These are phyloP conservation scores for Oncopeltus fasciatus DNA, from an alignment of 1,140 invertebrate species.

Conservation along the genomic window DNA sequence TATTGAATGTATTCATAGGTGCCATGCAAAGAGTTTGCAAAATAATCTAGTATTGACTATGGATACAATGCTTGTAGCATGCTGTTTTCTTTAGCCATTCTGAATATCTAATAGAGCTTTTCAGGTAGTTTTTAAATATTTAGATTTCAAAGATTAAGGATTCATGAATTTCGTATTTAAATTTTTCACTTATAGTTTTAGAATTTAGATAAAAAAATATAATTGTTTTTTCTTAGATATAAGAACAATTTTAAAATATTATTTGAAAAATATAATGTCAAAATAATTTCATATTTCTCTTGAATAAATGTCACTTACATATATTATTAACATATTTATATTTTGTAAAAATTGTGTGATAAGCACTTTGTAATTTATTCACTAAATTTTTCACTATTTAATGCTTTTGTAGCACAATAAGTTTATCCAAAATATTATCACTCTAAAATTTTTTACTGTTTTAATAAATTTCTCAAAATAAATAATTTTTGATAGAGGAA, in stretches of 20 bases:
- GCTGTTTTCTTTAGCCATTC: not conserved
- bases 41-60: conserved; percentile 5
- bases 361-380: not conserved
- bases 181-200: no score
- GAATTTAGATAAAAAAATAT: no score
- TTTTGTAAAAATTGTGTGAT: not conserved
- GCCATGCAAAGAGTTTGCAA: conserved; percentile 7
- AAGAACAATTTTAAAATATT: no score
- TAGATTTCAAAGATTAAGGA: no score
- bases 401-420: not conserved
- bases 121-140: no score
- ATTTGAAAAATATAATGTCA: not conserved
- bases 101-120: no score
- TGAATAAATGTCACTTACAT: not conserved
- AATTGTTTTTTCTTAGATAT: no score
- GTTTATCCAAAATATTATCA: conserved; percentile 6
- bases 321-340: not conserved
- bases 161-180: no score
- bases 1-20: conserved; percentile 18
- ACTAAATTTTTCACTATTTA: not conserved
- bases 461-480: no score
- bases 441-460: no score
- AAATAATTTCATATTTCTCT: not conserved
- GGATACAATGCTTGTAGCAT: conserved; percentile 19
- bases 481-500: no score